phyloP scores from a whole-genome alignment of 2,888 invertebrate species.

The Lasius platythorax region DNA sequence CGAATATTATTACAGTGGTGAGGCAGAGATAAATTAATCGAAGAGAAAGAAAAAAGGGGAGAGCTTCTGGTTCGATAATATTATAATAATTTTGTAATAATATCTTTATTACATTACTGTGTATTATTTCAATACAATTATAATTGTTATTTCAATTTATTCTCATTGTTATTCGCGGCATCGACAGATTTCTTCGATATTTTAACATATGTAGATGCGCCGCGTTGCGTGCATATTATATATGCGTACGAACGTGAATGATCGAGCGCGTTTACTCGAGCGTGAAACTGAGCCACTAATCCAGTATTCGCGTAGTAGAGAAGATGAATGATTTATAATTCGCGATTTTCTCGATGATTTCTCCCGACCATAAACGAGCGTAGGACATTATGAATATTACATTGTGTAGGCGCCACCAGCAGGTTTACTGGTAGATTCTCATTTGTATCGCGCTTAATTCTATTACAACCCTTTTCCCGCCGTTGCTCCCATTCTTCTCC shows the following conservation, averaged over 20 bases:
- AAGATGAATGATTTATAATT: constrained; percentile 64
- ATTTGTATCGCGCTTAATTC: constrained; percentile 76
- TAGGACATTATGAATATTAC: constrained; percentile 78
- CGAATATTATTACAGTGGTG: constrained; percentile 8
- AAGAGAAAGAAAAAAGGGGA: background rate
- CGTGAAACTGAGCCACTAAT: constrained; percentile 26
- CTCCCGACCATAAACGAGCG: constrained; percentile 71
- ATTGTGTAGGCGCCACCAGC: constrained; percentile 73
- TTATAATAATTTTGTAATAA: constrained; percentile 20
- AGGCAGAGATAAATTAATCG: constrained; percentile 13
- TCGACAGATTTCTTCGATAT: background rate
- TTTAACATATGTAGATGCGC: background rate
- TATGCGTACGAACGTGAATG: background rate
- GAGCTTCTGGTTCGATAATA: background rate
- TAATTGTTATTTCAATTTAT: background rate
- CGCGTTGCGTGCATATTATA: too few species aligned
- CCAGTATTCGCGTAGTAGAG: constrained; percentile 12
- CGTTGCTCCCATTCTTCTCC: constrained; percentile 14
- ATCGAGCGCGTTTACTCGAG: background rate
- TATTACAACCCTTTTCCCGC: constrained; percentile 64
- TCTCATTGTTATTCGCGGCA: background rate
- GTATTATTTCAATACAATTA: constrained; percentile 9
- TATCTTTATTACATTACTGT: constrained; percentile 8
- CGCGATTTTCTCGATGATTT: constrained; percentile 76
- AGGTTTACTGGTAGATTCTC: constrained; percentile 73